Conservation (phyloP, 2,888 invertebrate genomes). For the Sepioteuthis lessoniana region DNA sequence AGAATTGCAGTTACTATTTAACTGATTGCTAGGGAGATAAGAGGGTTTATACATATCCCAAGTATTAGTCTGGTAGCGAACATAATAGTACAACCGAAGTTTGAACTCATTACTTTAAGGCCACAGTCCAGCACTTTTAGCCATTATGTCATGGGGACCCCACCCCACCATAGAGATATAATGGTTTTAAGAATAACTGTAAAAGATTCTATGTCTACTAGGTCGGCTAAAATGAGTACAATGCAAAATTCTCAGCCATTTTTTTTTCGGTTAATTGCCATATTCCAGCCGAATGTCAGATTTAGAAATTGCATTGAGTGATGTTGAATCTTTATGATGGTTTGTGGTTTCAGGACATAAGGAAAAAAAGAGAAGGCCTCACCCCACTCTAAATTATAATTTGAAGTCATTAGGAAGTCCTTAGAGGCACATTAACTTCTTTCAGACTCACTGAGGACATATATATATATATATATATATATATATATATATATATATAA, state of each 20-base stretch:
- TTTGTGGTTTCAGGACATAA: background rate
- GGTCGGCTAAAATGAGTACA: background rate
- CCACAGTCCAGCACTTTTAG: too few species aligned
- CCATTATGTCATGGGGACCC: too few species aligned
- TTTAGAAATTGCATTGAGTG: background rate
- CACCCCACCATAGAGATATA: too few species aligned
- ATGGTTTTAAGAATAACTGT: background rate
- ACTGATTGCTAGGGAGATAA: too few species aligned
- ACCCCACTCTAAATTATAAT: background rate
- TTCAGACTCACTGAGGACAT: background rate
- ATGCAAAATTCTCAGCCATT: background rate
- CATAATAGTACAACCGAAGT: too few species aligned
- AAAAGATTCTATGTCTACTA: background rate
- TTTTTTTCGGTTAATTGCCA: background rate
- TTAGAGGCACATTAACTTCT: background rate
- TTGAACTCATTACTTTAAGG: too few species aligned
- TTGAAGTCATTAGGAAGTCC: background rate
- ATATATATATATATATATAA: constrained; percentile 19
- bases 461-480: constrained; percentile 33
- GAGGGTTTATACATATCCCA: too few species aligned
- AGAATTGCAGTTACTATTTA: too few species aligned
- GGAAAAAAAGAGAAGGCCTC: background rate
- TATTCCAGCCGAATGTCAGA: background rate
- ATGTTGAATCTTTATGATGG: background rate
- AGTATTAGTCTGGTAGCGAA: too few species aligned